Conservation (phyloP, 2,888 invertebrate genomes). For the Timema podura region DNA sequence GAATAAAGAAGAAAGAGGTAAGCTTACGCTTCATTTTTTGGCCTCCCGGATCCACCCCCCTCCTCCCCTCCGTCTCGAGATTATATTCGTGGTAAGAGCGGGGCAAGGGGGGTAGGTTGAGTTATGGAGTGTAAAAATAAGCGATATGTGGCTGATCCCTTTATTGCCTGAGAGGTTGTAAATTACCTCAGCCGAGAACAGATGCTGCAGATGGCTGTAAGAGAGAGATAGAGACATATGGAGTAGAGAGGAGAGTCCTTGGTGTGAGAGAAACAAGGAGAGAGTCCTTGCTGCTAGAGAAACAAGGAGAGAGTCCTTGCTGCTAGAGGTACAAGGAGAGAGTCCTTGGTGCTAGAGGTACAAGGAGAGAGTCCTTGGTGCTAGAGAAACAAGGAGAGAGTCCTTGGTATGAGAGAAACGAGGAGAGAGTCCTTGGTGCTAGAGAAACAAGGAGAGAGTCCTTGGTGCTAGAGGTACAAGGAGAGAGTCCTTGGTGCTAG, state of each 20-base stretch:
- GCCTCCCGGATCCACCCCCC: background rate
- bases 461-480: too few species aligned
- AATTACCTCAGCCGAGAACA: constrained; percentile 31
- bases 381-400: too few species aligned
- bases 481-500: too few species aligned
- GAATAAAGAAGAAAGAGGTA: background rate
- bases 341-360: too few species aligned
- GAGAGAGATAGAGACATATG: constrained; percentile 16
- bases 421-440: too few species aligned
- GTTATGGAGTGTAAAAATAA: constrained; percentile 34
- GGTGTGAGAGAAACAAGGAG: too few species aligned
- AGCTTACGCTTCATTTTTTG: background rate
- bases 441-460: too few species aligned
- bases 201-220: constrained; percentile 30
- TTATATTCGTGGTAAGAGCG: background rate
- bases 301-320: too few species aligned
- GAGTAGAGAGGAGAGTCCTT: background rate
- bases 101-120: constrained; percentile 20
- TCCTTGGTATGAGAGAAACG: too few species aligned
- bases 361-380: too few species aligned
- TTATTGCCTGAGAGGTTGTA: constrained; percentile 32
- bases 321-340: too few species aligned
- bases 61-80: background rate
- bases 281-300: too few species aligned
- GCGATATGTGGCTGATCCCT: constrained; percentile 34